A percentile compares a stretch with the other conserved stretches of the same genome.
Conservation (phyloP, 2,113 vertebrate genomes). For the Trichechus manatus region DNA sequence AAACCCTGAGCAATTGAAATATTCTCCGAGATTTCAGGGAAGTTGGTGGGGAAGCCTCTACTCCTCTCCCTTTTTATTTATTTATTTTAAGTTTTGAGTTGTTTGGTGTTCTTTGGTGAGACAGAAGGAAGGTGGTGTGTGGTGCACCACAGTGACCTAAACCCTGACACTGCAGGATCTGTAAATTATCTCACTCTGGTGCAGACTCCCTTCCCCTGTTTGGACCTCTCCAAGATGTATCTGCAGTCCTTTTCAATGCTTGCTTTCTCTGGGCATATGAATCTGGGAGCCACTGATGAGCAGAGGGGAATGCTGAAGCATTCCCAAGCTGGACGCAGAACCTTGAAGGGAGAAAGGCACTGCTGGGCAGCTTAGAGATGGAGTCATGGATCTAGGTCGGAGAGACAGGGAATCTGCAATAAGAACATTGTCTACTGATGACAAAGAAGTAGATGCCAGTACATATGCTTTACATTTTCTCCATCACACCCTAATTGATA, state of each 20-base stretch:
- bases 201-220: background rate
- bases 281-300: background rate
- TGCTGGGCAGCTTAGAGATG: background rate
- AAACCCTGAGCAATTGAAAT: constrained; percentile 30
- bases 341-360: constrained; percentile 8
- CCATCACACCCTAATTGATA: background rate
- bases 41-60: background rate
- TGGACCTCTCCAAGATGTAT: background rate
- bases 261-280: background rate
- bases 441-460: background rate
- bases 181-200: background rate
- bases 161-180: background rate
- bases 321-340: constrained; percentile 15
- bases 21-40: background rate
- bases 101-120: background rate
- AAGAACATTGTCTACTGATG: background rate
- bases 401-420: background rate
- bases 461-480: constrained; percentile 17
- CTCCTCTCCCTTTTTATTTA: background rate
- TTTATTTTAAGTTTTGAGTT: background rate
- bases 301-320: background rate
- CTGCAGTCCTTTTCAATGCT: background rate
- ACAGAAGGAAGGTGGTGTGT: background rate
- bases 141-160: background rate
- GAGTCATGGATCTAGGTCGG: background rate